Conservation (phyloP, 1,140 invertebrate genomes). For the Holotrichia oblita region DNA sequence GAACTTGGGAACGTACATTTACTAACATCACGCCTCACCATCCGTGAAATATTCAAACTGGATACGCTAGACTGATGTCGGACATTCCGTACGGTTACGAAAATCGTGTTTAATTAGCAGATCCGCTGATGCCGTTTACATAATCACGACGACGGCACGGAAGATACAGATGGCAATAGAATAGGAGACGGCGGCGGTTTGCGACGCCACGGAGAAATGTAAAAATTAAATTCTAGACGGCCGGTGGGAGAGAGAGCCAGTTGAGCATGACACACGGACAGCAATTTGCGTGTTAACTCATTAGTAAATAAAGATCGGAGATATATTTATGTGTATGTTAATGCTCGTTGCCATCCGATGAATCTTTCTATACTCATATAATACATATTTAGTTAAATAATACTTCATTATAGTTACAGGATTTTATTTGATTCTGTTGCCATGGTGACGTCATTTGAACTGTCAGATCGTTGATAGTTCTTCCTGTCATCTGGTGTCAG, state of each 20-base stretch:
- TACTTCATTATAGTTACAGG: too few relatives aligned
- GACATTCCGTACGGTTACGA: neutral
- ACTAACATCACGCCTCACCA: neutral
- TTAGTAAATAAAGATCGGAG: neutral
- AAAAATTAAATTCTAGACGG: conserved; percentile 8
- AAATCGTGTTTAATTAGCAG: neutral
- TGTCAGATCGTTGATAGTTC: too few relatives aligned
- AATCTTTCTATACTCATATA: too few relatives aligned
- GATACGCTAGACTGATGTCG: neutral
- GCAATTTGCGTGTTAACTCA: conserved; percentile 12
- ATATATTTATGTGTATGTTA: too few relatives aligned
- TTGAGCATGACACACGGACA: neutral
- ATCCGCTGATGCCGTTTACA: neutral
- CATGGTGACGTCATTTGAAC: too few relatives aligned
- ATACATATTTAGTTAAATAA: too few relatives aligned
- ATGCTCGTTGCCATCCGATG: too few relatives aligned
- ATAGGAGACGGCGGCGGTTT: neutral
- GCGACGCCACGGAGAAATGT: neutral
- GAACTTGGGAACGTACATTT: too few relatives aligned
- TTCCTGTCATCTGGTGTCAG: too few relatives aligned
- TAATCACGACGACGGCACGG: neutral
- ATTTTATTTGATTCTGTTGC: too few relatives aligned
- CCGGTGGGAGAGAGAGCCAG: neutral
- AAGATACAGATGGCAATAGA: neutral
- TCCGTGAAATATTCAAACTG: neutral